Conservation (phyloP, 2,113 vertebrate species). For the Phycodurus eques region DNA sequence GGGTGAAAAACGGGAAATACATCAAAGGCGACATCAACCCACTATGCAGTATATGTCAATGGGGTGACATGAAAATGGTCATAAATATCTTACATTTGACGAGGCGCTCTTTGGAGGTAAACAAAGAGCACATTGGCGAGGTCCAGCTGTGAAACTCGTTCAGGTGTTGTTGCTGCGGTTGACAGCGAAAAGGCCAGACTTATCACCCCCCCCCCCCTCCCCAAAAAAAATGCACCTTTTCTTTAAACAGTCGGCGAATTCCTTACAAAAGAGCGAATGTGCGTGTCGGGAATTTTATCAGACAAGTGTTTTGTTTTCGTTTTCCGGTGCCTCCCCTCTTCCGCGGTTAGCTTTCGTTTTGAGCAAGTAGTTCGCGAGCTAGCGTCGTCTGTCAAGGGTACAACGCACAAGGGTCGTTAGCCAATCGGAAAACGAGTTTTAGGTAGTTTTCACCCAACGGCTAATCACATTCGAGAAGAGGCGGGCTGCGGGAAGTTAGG, state of each 20-base stretch:
- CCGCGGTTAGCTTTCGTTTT: conserved; percentile 57
- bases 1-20: background rate
- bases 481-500: conserved; percentile 19
- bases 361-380: conserved; percentile 30
- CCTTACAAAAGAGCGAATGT: too few species aligned
- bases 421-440: conserved; percentile 41
- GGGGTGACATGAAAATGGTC: background rate
- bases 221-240: too few species aligned
- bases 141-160: conserved; percentile 6
- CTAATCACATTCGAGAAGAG: conserved; percentile 34
- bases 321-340: conserved; percentile 2
- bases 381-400: conserved; percentile 21
- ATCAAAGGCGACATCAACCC: conserved; percentile 5
- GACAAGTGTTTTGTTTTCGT: conserved; percentile 25
- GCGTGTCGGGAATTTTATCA: background rate
- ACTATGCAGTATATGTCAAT: background rate
- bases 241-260: background rate
- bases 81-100: background rate
- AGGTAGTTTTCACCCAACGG: rapidly evolving
- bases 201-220: background rate
- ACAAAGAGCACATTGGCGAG: background rate
- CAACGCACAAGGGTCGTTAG: background rate
- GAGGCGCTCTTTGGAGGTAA: background rate
- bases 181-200: conserved; percentile 51
- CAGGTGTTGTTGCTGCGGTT: conserved; percentile 50